Percentiles rank a stretch among this genome's conserved stretches.
phyloP scores from a whole-genome alignment of 2,797 vertebrate genomes.

The Gorsachius magnificus region DNA sequence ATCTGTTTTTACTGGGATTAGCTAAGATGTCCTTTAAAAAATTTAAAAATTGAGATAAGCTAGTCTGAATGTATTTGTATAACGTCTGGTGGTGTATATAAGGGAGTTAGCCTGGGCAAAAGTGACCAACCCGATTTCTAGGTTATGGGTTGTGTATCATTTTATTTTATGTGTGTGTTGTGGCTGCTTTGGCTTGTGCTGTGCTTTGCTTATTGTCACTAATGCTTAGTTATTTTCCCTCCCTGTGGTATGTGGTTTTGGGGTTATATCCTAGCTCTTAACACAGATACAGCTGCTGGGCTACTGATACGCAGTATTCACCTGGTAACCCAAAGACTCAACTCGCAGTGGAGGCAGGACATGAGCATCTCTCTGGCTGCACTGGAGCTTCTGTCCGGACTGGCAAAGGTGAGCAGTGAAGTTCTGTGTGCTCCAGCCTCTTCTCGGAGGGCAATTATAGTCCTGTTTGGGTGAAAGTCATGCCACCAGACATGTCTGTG shows the following conservation, averaged over 20 bases:
- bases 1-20: constrained; percentile 2
- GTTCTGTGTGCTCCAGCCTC: background rate
- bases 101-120: background rate
- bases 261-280: constrained; percentile 93
- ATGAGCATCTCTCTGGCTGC: constrained; percentile 92
- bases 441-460: background rate
- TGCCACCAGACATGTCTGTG: background rate
- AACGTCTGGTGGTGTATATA: background rate
- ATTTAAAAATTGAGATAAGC: background rate
- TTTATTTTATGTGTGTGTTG: constrained; percentile 68
- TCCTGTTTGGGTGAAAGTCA: background rate
- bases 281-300: constrained; percentile 96
- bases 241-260: constrained; percentile 87
- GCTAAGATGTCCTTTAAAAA: background rate
- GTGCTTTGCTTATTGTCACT: constrained; percentile 85
- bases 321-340: constrained; percentile 90
- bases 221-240: constrained; percentile 88
- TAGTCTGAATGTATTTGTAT: background rate
- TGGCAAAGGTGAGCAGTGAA: constrained; percentile 88
- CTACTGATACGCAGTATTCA: constrained; percentile 97
- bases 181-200: constrained; percentile 77
- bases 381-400: constrained; percentile 90
- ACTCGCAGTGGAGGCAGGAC: constrained; percentile 90
- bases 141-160: background rate
- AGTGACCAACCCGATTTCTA: background rate